A percentile compares a stretch with the other conserved stretches of the same genome.
phyloP scores from a whole-genome alignment of 2,888 invertebrate genomes.

The Leptinotarsa haldemani region DNA sequence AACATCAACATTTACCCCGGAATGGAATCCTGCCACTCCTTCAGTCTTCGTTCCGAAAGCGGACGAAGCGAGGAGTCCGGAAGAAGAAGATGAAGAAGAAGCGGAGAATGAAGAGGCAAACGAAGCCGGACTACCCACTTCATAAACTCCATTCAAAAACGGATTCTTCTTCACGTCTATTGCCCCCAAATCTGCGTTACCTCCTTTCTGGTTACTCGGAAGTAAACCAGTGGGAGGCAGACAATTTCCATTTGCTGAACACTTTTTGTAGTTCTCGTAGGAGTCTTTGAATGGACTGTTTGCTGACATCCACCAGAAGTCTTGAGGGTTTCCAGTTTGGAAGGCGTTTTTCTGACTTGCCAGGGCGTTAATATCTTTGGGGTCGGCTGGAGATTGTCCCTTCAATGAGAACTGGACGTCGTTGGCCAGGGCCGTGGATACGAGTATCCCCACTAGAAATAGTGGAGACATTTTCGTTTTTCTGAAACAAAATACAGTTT shows the following conservation, averaged over 20 bases:
- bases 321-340: slow-evolving; percentile 62
- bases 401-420: slow-evolving; percentile 57
- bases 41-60: slow-evolving; percentile 31
- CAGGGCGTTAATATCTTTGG: slow-evolving; percentile 52
- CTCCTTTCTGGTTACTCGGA: slow-evolving; percentile 24
- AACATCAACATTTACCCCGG: slow-evolving; percentile 50
- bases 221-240: slow-evolving; percentile 38
- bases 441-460: slow-evolving; percentile 59
- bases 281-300: slow-evolving; percentile 71
- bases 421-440: slow-evolving; percentile 49
- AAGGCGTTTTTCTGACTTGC: slow-evolving; percentile 40
- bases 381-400: slow-evolving; percentile 51
- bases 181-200: slow-evolving; percentile 33
- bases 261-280: slow-evolving; percentile 62
- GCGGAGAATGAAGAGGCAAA: slow-evolving; percentile 26
- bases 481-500: slow-evolving; percentile 38
- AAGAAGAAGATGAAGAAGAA: slow-evolving; percentile 21
- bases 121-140: slow-evolving; percentile 35
- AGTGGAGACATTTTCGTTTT: slow-evolving; percentile 58
- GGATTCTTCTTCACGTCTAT: slow-evolving; percentile 50
- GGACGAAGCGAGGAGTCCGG: slow-evolving; percentile 28
- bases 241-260: slow-evolving; percentile 55
- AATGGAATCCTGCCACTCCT: slow-evolving; percentile 39
- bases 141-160: slow-evolving; percentile 48
- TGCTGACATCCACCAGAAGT: slow-evolving; percentile 74